These are phyloP conservation scores for Sinohyriopsis cumingii DNA, from an alignment of 2,888 invertebrate genomes.

Conservation along the genomic window DNA sequence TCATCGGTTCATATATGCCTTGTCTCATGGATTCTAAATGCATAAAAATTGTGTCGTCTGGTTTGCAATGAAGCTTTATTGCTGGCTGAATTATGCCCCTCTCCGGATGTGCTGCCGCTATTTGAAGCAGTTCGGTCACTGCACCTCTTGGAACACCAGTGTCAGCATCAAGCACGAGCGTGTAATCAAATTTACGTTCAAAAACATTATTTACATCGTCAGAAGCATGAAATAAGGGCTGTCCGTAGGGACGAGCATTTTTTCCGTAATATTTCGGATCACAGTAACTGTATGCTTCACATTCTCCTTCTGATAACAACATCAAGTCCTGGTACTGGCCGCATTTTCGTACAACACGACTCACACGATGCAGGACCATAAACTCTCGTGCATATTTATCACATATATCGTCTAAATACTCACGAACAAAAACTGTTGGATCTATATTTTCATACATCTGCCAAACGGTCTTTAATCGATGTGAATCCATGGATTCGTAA, in stretches of 20 bases:
- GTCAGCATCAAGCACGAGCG: slow-evolving; percentile 57
- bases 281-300: slow-evolving; percentile 56
- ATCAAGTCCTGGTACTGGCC: slow-evolving; percentile 67
- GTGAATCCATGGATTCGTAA: slow-evolving; percentile 44
- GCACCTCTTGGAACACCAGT: slow-evolving; percentile 55
- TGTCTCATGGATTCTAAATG: slow-evolving; percentile 61
- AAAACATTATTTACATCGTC: slow-evolving; percentile 4
- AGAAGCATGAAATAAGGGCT: slow-evolving; percentile 5
- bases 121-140: slow-evolving; percentile 52
- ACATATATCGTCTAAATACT: slow-evolving; percentile 59
- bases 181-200: slow-evolving; percentile 13
- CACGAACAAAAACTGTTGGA: slow-evolving; percentile 43
- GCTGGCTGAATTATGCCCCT: slow-evolving; percentile 62
- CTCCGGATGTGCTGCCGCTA: slow-evolving; percentile 61
- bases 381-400: too few relatives aligned
- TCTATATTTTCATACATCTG: slow-evolving; percentile 48
- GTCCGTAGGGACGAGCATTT: slow-evolving; percentile 27
- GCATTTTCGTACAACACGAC: slow-evolving; percentile 59
- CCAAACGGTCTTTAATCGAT: slow-evolving; percentile 56
- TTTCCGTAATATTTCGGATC: slow-evolving; percentile 52
- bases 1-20: slow-evolving; percentile 59
- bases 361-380: slow-evolving; percentile 60
- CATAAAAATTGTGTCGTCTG: slow-evolving; percentile 62
- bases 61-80: slow-evolving; percentile 53
- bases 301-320: slow-evolving; percentile 60